Evolutionary conservation across 1,140 invertebrate genomes (phyloP).

Genomic region (Lucilia cuprina): DNA sequence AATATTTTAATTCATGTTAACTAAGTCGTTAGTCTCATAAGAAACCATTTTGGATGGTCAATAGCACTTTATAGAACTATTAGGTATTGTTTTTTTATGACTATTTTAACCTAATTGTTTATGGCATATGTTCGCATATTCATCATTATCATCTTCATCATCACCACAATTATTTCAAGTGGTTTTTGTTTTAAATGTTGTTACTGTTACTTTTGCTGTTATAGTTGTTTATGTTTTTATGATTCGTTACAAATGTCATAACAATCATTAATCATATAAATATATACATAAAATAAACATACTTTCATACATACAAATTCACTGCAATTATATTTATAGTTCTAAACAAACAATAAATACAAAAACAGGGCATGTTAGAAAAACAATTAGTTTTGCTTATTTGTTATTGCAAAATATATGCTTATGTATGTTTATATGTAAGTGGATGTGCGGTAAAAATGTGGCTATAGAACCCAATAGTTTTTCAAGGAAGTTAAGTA

Average conservation of each 20-base stretch:
- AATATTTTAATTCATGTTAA: too few species aligned
- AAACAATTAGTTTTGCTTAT: background rate
- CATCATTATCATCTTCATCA: constrained; percentile 5
- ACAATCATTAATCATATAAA: background rate
- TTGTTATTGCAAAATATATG: too few species aligned
- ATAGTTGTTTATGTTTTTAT: constrained; percentile 2
- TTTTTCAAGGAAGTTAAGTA: too few species aligned
- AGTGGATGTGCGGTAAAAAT: too few species aligned
- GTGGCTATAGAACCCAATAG: too few species aligned
- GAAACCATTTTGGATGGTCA: too few species aligned
- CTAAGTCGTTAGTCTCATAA: too few species aligned
- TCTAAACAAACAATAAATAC: background rate
- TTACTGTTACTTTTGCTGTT: background rate
- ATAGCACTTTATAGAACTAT: too few species aligned
- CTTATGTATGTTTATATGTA: too few species aligned
- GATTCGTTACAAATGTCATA: background rate
- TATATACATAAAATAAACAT: background rate
- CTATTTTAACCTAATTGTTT: background rate
- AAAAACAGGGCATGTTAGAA: background rate
- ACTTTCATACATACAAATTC: background rate
- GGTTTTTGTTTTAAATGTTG: background rate
- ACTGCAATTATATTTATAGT: background rate
- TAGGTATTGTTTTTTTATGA: background rate
- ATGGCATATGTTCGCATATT: background rate
- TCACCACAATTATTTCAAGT: background rate